Evolutionary conservation across 2,888 invertebrate species (phyloP), one percentile per base, ranked within the genome.

Genomic region (Tinea trinotella): DNA sequence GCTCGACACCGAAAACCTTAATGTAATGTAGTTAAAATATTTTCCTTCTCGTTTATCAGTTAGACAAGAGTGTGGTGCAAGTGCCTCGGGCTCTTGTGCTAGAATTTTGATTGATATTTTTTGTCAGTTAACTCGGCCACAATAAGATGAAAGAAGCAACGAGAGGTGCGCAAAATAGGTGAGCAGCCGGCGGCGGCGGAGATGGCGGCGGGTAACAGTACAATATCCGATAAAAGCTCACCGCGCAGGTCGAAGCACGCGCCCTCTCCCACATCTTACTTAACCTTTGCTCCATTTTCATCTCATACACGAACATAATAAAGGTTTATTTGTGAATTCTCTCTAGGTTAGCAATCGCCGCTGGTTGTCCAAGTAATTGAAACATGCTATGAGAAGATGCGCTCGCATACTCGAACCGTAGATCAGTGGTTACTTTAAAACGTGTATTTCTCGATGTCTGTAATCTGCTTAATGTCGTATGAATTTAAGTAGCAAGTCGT

Each of bases 61-160:
- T 74, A 72, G 64, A 71, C 74, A 74, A 74, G 74, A 70, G 71
- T 68, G 66, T 36, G 49, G 44, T 58, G 56, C 70, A 62, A 71
- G 62, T 66, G 84, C 82, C 80, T 69, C 79, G 66, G 83, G 82
- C 81, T 71, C 76, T 79, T 84, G 84, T 78, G 76, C 85, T 78
- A 85, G 83, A 85, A 83, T 83, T 84, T 84, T 82, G 85, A 85
- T 85, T 85, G 83, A 84, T 85, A 84, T 85, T 85, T 85, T 85
- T 85, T 85, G 81, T 84, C 69, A 70, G 78, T 67, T 76, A 78
- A 77, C 77, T 79, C 78, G 80, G 74, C 75, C 80, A 84, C 83
- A 84, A 84, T 82, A 77, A 83, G 80, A 80, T 78, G 82, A 81
- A 77, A 77, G 76, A 70, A 73, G 71, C 82, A 82, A 83, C 79